A percentile compares a stretch with the other conserved stretches of the same genome.
Conservation (phyloP, 2,888 invertebrate species). For the Thecocarcelia acutangulata region DNA sequence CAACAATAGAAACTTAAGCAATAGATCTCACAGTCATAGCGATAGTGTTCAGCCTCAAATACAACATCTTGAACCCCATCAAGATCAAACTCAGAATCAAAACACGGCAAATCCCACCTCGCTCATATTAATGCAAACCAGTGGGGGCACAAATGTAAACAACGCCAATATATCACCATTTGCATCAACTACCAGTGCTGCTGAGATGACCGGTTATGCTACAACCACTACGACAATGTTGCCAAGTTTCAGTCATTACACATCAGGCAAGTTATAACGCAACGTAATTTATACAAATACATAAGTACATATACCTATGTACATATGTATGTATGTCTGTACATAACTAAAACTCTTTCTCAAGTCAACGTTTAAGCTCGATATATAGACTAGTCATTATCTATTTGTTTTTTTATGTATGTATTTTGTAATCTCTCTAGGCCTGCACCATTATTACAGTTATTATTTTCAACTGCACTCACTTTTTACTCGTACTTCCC, state of each 20-base stretch:
- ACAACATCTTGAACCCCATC: slow-evolving; percentile 56
- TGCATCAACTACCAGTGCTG: slow-evolving; percentile 79
- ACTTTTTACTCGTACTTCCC: slow-evolving; percentile 10
- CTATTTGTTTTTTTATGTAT: not conserved
- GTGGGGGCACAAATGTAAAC: slow-evolving; percentile 69
- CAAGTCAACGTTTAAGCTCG: not conserved
- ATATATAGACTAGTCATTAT: not conserved
- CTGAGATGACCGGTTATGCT: slow-evolving; percentile 48
- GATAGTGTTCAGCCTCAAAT: slow-evolving; percentile 46
- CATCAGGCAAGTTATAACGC: slow-evolving; percentile 83
- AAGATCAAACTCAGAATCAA: slow-evolving; percentile 74
- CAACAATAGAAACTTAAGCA: slow-evolving; percentile 73
- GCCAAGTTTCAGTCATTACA: slow-evolving; percentile 87
- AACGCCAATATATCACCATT: slow-evolving; percentile 83
- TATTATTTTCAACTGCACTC: slow-evolving; percentile 46
- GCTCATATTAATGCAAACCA: slow-evolving; percentile 84
- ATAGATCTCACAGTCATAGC: slow-evolving; percentile 59
- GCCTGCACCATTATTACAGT: slow-evolving; percentile 42
- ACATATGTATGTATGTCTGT: no score
- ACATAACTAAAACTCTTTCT: not conserved
- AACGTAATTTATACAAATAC: not conserved
- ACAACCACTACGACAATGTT: slow-evolving; percentile 83
- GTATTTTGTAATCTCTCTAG: slow-evolving; percentile 3
- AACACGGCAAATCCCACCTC: slow-evolving; percentile 71
- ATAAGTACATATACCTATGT: no score